phyloP scores from a whole-genome alignment of 2,797 vertebrate genomes.

The Eospalax fontanierii region DNA sequence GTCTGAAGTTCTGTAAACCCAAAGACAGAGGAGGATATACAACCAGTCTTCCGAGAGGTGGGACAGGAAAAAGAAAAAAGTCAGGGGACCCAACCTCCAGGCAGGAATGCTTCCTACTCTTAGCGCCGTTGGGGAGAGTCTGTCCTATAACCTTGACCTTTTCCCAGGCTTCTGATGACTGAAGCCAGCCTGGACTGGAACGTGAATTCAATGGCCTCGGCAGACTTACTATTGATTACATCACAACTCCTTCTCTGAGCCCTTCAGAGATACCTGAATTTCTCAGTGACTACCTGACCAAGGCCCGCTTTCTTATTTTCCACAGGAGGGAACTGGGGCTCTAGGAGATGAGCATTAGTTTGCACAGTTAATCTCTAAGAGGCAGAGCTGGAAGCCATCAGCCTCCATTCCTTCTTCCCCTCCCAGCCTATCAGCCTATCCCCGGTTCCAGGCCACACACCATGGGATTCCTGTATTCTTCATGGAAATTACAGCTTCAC shows the following conservation, averaged over 20 bases:
- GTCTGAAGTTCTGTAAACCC: background rate
- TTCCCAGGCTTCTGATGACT: background rate
- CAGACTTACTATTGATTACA: background rate
- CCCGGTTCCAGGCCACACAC: background rate
- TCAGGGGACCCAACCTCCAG: background rate
- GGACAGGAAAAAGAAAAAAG: background rate
- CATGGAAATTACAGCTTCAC: fast-evolving
- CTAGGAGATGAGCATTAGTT: background rate
- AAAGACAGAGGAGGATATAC: background rate
- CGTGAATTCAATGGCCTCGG: background rate
- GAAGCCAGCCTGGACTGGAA: background rate
- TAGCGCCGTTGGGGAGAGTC: background rate
- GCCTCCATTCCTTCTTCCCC: too few relatives aligned
- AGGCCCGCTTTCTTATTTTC: background rate
- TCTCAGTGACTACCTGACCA: background rate
- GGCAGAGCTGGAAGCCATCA: background rate
- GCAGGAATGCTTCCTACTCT: background rate
- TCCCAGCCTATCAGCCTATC: background rate
- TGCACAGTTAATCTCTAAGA: background rate
- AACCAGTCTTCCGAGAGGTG: background rate
- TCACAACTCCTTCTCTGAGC: background rate
- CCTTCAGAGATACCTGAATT: background rate
- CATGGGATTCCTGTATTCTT: background rate
- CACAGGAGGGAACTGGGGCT: background rate
- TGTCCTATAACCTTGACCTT: background rate